Evolutionary conservation across 2,797 vertebrate species (phyloP).

Genomic region (Leuciscus waleckii): DNA sequence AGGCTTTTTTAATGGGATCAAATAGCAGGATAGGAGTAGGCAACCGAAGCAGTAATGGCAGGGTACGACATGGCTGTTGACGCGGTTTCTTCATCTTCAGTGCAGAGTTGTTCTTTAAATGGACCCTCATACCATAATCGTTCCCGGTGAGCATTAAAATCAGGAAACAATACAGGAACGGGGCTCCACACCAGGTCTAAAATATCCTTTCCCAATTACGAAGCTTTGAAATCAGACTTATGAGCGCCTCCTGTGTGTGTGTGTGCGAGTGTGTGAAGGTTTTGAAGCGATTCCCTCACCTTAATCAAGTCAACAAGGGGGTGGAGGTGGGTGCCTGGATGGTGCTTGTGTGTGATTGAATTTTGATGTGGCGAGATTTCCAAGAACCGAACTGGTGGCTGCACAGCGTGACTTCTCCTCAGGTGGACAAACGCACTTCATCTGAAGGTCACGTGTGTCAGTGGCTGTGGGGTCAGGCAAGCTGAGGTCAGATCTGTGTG

Average conservation of each 20-base stretch:
- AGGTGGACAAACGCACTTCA: slow-evolving; percentile 25
- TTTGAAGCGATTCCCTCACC: slow-evolving; percentile 59
- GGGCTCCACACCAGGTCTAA: slow-evolving; percentile 32
- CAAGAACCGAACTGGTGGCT: slow-evolving; percentile 5
- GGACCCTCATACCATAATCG: slow-evolving; percentile 71
- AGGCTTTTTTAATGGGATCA: slow-evolving; percentile 68
- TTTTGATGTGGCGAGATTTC: slow-evolving; percentile 33
- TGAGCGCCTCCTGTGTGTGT: slow-evolving; percentile 40
- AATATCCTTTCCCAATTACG: slow-evolving; percentile 60
- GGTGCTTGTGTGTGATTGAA: slow-evolving; percentile 53
- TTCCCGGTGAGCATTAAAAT: slow-evolving; percentile 52
- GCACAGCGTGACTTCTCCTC: slow-evolving; percentile 18
- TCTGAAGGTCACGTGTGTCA: slow-evolving; percentile 4
- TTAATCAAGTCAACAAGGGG: slow-evolving; percentile 66
- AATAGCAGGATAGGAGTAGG: slow-evolving; percentile 77
- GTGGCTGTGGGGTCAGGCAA: not conserved
- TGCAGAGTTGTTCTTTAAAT: slow-evolving; percentile 65
- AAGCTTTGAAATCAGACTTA: slow-evolving; percentile 55
- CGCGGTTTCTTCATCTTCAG: slow-evolving; percentile 72
- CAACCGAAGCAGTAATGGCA: slow-evolving; percentile 77
- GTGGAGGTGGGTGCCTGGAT: slow-evolving; percentile 55
- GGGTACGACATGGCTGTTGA: slow-evolving; percentile 77
- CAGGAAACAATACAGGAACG: slow-evolving; percentile 50
- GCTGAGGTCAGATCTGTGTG: no score
- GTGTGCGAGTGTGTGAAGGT: slow-evolving; percentile 15